Base-by-base conservation (phyloP, 1,140 invertebrate species). In the Drosophila punjabiensis region DNA sequence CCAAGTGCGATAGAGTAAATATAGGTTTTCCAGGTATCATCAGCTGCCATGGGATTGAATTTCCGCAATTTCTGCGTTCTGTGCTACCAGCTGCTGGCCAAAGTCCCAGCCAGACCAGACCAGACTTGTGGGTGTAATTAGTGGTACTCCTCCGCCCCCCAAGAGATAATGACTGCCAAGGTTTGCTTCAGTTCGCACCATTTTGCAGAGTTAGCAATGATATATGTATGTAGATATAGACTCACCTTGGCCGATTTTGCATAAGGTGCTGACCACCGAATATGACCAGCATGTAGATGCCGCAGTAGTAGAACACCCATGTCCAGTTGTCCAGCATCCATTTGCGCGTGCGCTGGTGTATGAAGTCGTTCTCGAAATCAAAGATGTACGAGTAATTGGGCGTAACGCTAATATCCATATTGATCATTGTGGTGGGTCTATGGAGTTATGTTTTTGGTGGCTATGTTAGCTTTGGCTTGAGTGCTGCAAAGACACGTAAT, bases 271-370 rank as follows among this genome's bases (percentile, higher is more conserved):
- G 97, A 28, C 98, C 98, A 62, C 96, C 96, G 93, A 99, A 99
- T 90, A 99, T 98, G 37, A 98, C 94, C 20, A 98, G 94, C 95
- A 99, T 97, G 92, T 99, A 99, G 70, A 98, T 94, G 64, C 96
- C 96, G 53, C 97, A 96, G 93, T 97, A 98, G 91, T 98, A 98
- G 93, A 99, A 97, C 50, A 97, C 97, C 91, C 97, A 96, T 43
- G 97, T 97, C 98, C 98, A 99, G 93, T 99, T 98, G 71, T 97
- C 95, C 47, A 96, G 95, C 98, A 99, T 99, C 98, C 98, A 99
- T 93, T 96, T 95, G 83, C 96, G 95, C 79, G 97, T 98, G 64
- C 96, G 95, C 81, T 96, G 94, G 82, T 98, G 97, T 91, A 98
- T 96, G 93, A 99, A 99, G 89, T 98, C 96, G 91, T 97, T 96